Evolutionary conservation across 2,113 vertebrate genomes (phyloP), one percentile per base, ranked within the genome.

Genomic region (Lagopus leucura): DNA sequence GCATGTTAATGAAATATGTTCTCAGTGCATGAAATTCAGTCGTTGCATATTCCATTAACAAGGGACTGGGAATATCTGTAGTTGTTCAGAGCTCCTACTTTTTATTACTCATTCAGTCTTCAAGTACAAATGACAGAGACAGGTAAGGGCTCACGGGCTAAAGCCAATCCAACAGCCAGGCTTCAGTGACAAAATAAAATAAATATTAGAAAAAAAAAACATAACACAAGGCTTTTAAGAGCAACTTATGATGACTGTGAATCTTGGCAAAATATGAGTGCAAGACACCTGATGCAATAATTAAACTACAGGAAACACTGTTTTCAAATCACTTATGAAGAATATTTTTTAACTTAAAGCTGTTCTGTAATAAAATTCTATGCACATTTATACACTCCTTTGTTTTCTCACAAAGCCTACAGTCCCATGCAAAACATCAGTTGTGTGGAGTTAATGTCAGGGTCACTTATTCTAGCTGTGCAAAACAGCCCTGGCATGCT

Each of bases 391-490:
- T 1, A 43, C 12, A 61, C 6, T 52, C 9, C 10, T 89, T 43
- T 28, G 14, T 76, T 87, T 85, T 84, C 71, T 92, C 74, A 89
- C 27, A 95, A 76, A 92, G 38, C 11, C 43, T 45, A 3, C 8
- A 6, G 28, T 54, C 66, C n/a, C 18, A 15, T 5, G 21, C 55
- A 65, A 86, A 89, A 60, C 43, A 82, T 58, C 58, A 66, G 47
- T 30, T 73, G 12, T 32, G 17, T 65, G 18, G 28, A 78, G 20
- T 91, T 76, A 88, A 90, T 70, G 66, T 89, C 71, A 93, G 89
- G 70, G 74, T 94, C 77, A 82, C 18, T 93, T 89, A 83, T 19
- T 90, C 58, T 52, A 63, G 57, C 40, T 93, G 57, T 54, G 50
- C 40, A 73, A 84, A 89, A 80, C 12, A 73, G 18, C 21, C 85